Percentiles rank a stretch among this genome's conserved stretches.
Evolutionary conservation across 2,888 invertebrate species (phyloP).

Genomic region (Andrena camellia): DNA sequence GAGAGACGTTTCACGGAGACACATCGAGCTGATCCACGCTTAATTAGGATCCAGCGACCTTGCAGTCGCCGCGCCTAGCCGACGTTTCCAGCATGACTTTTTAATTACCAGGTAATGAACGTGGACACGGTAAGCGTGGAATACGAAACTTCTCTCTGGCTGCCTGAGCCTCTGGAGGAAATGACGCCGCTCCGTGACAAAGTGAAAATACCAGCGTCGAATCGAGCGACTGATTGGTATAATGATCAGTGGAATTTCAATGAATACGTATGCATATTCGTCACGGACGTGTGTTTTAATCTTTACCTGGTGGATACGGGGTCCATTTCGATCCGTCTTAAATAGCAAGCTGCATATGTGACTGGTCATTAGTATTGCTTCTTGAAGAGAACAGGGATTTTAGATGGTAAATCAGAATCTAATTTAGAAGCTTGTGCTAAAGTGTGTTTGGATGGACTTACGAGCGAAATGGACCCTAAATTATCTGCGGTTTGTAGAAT

Average conservation of each 20-base stretch:
- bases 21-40: conserved; percentile 33
- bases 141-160: background rate
- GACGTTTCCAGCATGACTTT: conserved; percentile 56
- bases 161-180: background rate
- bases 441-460: no score
- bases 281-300: no score
- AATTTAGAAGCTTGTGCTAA: no score
- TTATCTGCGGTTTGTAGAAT: background rate
- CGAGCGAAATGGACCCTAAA: no score
- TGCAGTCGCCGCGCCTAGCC: conserved; percentile 5
- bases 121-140: background rate
- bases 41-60: conserved; percentile 62
- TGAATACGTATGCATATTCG: no score
- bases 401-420: no score
- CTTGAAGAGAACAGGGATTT: no score
- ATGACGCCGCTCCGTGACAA: background rate
- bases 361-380: no score
- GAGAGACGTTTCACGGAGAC: conserved; percentile 45
- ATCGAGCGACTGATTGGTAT: background rate
- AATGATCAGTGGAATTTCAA: no score
- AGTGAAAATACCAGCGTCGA: background rate
- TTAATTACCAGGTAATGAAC: conserved; percentile 55
- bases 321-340: no score
- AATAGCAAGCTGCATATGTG: no score
- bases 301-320: no score